These are phyloP conservation scores for Labeo calbasu DNA, from an alignment of 2,797 vertebrate genomes.

Conservation along the genomic window DNA sequence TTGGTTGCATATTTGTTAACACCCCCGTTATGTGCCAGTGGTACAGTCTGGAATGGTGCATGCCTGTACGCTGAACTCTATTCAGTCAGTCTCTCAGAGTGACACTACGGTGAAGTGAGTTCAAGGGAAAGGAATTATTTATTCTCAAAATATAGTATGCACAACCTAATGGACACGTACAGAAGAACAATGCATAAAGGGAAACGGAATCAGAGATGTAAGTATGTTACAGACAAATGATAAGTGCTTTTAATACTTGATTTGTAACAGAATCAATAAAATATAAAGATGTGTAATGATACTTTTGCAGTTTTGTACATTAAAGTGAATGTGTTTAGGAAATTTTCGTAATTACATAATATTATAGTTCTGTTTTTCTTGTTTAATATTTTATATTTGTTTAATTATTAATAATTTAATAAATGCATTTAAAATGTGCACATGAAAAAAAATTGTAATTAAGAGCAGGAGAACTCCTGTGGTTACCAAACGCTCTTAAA, in stretches of 20 bases:
- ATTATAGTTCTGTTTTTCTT: neutral
- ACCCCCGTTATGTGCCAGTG: slow-evolving; percentile 34
- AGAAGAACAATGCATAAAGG: slow-evolving; percentile 48
- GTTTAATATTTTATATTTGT: neutral
- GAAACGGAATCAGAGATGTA: slow-evolving; percentile 52
- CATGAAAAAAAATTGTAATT: neutral
- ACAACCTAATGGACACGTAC: slow-evolving; percentile 43
- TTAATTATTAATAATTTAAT: neutral
- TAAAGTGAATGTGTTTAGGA: neutral
- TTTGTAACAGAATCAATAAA: neutral
- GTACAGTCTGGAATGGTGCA: slow-evolving; percentile 50
- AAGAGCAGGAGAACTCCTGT: neutral
- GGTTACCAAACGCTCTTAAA: neutral
- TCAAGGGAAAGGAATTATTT: slow-evolving; percentile 12
- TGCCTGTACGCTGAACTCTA: slow-evolving; percentile 35
- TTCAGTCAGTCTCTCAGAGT: slow-evolving; percentile 49
- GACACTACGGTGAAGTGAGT: slow-evolving; percentile 34
- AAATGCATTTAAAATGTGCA: neutral
- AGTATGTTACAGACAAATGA: slow-evolving; percentile 30
- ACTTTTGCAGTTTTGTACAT: neutral
- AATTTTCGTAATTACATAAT: neutral
- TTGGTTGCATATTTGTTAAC: slow-evolving; percentile 13
- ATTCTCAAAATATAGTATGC: neutral
- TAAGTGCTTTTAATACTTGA: neutral
- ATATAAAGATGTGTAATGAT: neutral